Evolutionary conservation across 2,113 vertebrate genomes (phyloP).

Genomic region (Desmodus rotundus): DNA sequence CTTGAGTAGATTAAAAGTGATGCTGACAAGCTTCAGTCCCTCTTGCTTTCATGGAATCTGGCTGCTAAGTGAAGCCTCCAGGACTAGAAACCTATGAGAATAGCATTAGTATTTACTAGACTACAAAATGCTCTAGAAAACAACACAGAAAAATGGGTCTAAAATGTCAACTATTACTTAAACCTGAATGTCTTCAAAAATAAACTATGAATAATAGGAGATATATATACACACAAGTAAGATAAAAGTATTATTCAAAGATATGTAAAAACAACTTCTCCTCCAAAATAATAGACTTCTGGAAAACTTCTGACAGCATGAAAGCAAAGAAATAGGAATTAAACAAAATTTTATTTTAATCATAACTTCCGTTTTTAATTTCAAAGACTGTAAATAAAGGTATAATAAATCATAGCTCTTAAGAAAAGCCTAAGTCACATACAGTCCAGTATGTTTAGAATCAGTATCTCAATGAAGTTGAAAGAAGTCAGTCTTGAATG

Average conservation of each 20-base stretch:
- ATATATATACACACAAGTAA: neutral
- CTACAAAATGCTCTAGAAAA: slow-evolving; percentile 35
- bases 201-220: neutral
- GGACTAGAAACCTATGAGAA: slow-evolving; percentile 12
- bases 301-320: slow-evolving; percentile 1
- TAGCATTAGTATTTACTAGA: slow-evolving; percentile 37
- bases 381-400: neutral
- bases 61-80: slow-evolving; percentile 7
- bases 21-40: neutral
- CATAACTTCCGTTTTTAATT: slow-evolving; percentile 16
- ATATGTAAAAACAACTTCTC: neutral
- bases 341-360: slow-evolving; percentile 27
- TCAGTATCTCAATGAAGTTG: neutral
- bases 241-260: slow-evolving; percentile 11
- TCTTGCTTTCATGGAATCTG: slow-evolving; percentile 36
- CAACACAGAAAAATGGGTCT: neutral
- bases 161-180: slow-evolving; percentile 19
- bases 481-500: slow-evolving; percentile 10
- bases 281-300: neutral
- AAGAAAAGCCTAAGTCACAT: slow-evolving; percentile 22
- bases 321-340: slow-evolving; percentile 9
- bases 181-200: slow-evolving; percentile 37
- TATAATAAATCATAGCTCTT: neutral
- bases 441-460: slow-evolving; percentile 15
- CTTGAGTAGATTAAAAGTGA: slow-evolving; percentile 26